These are phyloP conservation scores for Apteryx mantelli DNA, from an alignment of 2,113 vertebrate genomes.

Conservation along the genomic window DNA sequence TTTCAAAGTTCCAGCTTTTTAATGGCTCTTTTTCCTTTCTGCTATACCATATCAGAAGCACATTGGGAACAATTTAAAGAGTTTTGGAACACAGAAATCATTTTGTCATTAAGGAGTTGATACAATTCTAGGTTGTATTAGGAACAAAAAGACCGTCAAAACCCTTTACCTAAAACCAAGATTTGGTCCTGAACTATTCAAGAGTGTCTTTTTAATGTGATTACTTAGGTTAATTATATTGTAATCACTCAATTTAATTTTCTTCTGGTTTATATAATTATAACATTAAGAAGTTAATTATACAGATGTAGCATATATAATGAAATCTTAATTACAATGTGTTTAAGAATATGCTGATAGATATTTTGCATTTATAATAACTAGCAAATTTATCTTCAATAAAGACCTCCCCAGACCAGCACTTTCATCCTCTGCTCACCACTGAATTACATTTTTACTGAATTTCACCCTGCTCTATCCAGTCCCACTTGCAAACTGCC, in stretches of 20 bases:
- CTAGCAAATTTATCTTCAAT: background rate
- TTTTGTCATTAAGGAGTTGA: background rate
- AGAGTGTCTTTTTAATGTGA: background rate
- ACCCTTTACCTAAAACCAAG: background rate
- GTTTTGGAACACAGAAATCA: background rate
- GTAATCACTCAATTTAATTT: slow-evolving; percentile 17
- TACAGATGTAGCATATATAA: background rate
- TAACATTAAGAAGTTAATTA: background rate
- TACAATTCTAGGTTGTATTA: background rate
- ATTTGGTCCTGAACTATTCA: background rate
- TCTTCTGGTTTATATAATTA: slow-evolving; percentile 29
- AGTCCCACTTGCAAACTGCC: background rate
- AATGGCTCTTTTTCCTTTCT: background rate
- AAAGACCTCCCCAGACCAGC: background rate
- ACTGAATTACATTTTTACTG: background rate
- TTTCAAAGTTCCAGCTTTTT: background rate
- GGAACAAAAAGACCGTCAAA: background rate
- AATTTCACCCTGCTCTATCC: background rate
- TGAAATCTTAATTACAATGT: background rate
- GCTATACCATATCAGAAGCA: background rate
- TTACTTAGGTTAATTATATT: background rate
- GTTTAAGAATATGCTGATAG: background rate
- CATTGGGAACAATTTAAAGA: background rate
- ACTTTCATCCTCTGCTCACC: background rate
- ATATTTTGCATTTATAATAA: background rate